Evolutionary conservation across 2,888 invertebrate species (phyloP), one percentile per base, ranked within the genome.

Genomic region (Rhagium mordax): DNA sequence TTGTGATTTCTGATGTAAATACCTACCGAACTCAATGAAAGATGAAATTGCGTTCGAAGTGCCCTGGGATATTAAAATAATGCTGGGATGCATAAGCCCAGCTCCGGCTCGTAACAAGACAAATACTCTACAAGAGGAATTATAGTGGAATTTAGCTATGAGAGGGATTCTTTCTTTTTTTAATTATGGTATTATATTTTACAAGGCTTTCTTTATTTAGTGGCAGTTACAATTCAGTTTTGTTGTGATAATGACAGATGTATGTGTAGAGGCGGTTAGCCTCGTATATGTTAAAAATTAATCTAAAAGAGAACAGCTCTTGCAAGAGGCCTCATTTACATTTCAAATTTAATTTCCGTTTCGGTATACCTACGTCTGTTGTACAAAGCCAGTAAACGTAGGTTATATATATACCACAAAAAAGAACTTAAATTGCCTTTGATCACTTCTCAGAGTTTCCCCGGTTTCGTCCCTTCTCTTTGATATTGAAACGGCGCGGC

Each of bases 281-380:
- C 20, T 13, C 16, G 53, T 13, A 21, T 21, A 53, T 20, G 53
- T 24, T 55, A 55, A 59, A 59, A 59, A 33, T 59, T 59, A 59
- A 33, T 3, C 53, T 53, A 10, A 74, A 67, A 72, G 71, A 72
- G 72, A 70, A 71, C 70, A 74, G 71, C 71, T 71, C 65, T 55
- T 51, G 68, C 66, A 70, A 74, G 71, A 71, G 74, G 61, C 62
- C 72, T 76, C 74, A 79, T 77, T 80, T 78, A 75, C 76, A 79
- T 80, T 78, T 80, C 74, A 78, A 78, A 80, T 80, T 78, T 78
- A 78, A 80, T 80, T 80, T 78, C 78, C 76, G 71, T 65, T 71
- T 65, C 72, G 64, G 48, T n/a, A n/a, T n/a, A n/a, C n/a, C 57
- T 67, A 67, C 57, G 57, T 67, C 67, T 41, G 72, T 74, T 59